Percentiles rank a stretch among this genome's conserved stretches.
Conservation (phyloP, 2,888 invertebrate genomes). For the Laspeyria flexula region DNA sequence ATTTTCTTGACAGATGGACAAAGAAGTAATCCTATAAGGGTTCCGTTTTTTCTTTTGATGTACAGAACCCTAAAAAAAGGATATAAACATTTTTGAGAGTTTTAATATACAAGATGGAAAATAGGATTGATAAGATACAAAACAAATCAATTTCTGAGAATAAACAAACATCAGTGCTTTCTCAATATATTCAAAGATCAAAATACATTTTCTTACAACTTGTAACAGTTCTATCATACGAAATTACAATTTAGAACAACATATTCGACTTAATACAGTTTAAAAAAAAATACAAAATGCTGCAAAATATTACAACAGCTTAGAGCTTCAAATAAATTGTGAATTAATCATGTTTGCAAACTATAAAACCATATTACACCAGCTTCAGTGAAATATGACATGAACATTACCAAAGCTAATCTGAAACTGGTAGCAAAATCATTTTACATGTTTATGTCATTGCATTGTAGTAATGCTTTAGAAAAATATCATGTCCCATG, state of each 20-base stretch:
- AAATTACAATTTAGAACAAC: constrained; percentile 78
- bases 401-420: constrained; percentile 14
- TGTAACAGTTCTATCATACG: constrained; percentile 81
- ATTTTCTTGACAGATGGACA: too few species aligned
- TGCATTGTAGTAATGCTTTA: constrained; percentile 56
- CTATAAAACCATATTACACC: constrained; percentile 58
- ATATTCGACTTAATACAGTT: constrained; percentile 61
- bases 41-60: too few species aligned
- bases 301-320: constrained; percentile 74
- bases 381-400: constrained; percentile 37
- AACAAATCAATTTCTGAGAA: constrained; percentile 22
- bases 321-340: constrained; percentile 59
- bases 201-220: constrained; percentile 83
- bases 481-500: constrained; percentile 70
- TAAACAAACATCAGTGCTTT: constrained; percentile 60
- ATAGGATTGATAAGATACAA: neutral
- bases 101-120: neutral
- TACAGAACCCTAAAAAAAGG: too few species aligned
- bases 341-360: constrained; percentile 45
- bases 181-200: constrained; percentile 83
- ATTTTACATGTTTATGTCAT: constrained; percentile 53
- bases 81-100: too few species aligned
- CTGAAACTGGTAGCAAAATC: constrained; percentile 54
- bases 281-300: constrained; percentile 74
- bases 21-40: too few species aligned